Base-by-base conservation (phyloP, 2,113 vertebrate species). In the Archocentrus centrarchus region DNA sequence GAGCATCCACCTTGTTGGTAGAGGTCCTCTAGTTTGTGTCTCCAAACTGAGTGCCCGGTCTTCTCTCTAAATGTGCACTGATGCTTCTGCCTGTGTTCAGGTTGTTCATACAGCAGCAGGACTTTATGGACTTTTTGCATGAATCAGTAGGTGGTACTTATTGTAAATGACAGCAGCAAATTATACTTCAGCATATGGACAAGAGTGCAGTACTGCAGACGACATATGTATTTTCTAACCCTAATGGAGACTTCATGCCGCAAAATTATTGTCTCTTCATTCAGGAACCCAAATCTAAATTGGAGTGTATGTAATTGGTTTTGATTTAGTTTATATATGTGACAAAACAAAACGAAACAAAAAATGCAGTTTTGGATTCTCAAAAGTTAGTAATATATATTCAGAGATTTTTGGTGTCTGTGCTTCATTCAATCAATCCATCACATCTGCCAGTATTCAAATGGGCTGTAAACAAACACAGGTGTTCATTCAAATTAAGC, bases 381-480 rank as follows among this genome's bases (percentile, higher is more conserved):
- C 20, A 11, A 37, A 18, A 1, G 22, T 22, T 37, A 8, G 7
- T 37, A 1, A 37, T 8, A 0, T 7, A 37, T 37, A 37, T 7
- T 37, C 7, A 37, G 35, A 63, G 1, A 63, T 63, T 0, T 15
- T 41, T 41, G 15, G 39, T 64, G 0, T 41, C 1, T 1, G 0
- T 39, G 32, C 37, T 63, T 63, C 39, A 63, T 20, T 63, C 61
- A 7, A 39, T 63, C 0, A 7, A 14, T 37, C n/a, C 11, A 2
- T 64, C 22, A 63, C 61, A 63, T 63, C 61, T 64, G 7, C 41
- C 0, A 41, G 62, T 22, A n/a, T 41, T 64, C 4, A 61, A 61
- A 61, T 3, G 1, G 20, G 6, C 0, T 64, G 3, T 41, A 64
- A 64, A 41, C 39, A 64, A 64, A 64, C 15, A 20, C 59, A 61